Base-by-base conservation (phyloP, 2,888 invertebrate species). In the Chorisops tibialis region DNA sequence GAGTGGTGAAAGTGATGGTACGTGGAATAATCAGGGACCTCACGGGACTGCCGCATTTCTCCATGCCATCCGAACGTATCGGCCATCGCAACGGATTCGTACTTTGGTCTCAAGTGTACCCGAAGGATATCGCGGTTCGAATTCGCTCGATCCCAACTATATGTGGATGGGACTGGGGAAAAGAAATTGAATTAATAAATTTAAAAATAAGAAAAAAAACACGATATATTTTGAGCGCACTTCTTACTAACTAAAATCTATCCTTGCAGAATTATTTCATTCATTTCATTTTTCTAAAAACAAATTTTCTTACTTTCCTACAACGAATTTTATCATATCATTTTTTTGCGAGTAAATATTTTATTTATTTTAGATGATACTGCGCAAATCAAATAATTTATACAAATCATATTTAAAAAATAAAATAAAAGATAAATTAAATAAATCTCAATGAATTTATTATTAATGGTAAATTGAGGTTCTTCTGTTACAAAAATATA, bases 101-200 rank as follows among this genome's bases (percentile, higher is more conserved):
- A 84, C 85, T 64, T 79, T 83, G 74, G 81, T 84, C 70, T 81
- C 84, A 70, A 75, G 78, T 59, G 82, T 83, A 69, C 81, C 81
- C 5, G 77, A 76, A 9, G 78, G 78, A 45, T 82, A 85, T 71
- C 84, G 84, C 38, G 81, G 81, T 3, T 83, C 85, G 52, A 84
- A 86, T 71, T 81, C 82, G 67, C 82, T 85, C 70, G 85, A 86
- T 75, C 86, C 86, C 38, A 85, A 81, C 63, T 79, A 85, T 73
- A 82, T 85, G 80, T 86, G 85, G 85, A 79, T 85, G 39, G 85
- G 86, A 12, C 80, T 86, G 67, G 86, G 86, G 62, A 75, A 77
- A 68, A 65, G 66, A 63, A 67, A 47, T 24, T 16, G 30, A 30
- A 2, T n/a, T n/a, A n/a, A n/a, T n/a, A n/a, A n/a, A n/a, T n/a